Conservation (phyloP, 1,140 invertebrate genomes). For the Heliothis virescens region DNA sequence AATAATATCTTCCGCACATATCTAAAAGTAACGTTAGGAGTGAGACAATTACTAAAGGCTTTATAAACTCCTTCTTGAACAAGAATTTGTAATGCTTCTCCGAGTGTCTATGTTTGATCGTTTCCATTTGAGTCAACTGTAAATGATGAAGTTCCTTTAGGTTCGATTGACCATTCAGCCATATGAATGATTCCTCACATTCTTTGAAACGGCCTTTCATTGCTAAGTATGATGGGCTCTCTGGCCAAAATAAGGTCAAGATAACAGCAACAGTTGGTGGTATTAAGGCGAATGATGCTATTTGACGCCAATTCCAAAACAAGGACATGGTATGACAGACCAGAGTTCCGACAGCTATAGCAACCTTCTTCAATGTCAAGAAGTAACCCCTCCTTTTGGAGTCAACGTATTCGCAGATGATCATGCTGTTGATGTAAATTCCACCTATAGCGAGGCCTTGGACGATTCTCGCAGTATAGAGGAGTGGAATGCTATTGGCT, state of each 20-base stretch:
- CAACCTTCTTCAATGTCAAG: slow-evolving; percentile 57
- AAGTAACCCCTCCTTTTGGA: slow-evolving; percentile 63
- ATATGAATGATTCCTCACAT: slow-evolving; percentile 53
- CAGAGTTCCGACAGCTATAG: slow-evolving; percentile 56
- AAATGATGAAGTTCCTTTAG: slow-evolving; percentile 55
- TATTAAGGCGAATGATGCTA: slow-evolving; percentile 52
- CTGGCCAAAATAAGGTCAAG: slow-evolving; percentile 58
- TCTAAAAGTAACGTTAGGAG: slow-evolving; percentile 60
- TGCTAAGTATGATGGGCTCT: slow-evolving; percentile 65
- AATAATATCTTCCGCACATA: slow-evolving; percentile 61
- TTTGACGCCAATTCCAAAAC: slow-evolving; percentile 60
- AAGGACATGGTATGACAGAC: slow-evolving; percentile 57
- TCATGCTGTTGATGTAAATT: slow-evolving; percentile 44
- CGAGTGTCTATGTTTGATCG: background rate
- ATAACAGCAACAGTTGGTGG: slow-evolving; percentile 53
- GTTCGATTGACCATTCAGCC: slow-evolving; percentile 56
- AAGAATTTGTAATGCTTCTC: slow-evolving; percentile 1
- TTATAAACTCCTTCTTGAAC: slow-evolving; percentile 58
- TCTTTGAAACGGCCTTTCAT: slow-evolving; percentile 59
- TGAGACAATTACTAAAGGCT: slow-evolving; percentile 58
- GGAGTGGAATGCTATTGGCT: slow-evolving; percentile 9
- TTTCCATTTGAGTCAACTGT: slow-evolving; percentile 44
- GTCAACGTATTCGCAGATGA: slow-evolving; percentile 51
- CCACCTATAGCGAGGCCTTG: slow-evolving; percentile 48
- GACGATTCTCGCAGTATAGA: slow-evolving; percentile 43